Evolutionary conservation across 2,888 invertebrate species (phyloP).

Genomic region (Synergus laeviventris): DNA sequence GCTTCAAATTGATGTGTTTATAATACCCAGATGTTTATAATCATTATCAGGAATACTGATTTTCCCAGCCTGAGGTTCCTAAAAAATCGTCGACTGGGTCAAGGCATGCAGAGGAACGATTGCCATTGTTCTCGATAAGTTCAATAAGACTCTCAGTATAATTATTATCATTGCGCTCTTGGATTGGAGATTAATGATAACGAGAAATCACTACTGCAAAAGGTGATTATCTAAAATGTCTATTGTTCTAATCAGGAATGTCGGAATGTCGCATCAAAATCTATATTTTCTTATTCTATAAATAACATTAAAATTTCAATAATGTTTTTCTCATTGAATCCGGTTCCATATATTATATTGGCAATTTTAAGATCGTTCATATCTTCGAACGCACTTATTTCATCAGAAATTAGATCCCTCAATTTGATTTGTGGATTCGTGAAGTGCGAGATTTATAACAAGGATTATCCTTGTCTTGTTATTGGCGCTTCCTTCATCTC

Average conservation of each 20-base stretch:
- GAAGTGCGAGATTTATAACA: not conserved
- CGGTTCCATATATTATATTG: no score
- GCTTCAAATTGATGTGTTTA: conserved; percentile 4
- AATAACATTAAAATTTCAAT: no score
- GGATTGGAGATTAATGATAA: not conserved
- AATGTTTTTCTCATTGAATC: no score
- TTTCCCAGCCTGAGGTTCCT: not conserved
- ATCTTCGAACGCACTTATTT: not conserved
- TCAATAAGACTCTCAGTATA: no score
- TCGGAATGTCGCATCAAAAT: no score
- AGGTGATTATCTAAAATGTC: conserved; percentile 7
- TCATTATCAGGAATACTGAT: not conserved
- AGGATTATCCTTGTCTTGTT: not conserved
- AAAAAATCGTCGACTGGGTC: conserved; percentile 1
- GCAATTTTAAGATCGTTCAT: not conserved
- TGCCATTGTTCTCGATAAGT: conserved; percentile 1
- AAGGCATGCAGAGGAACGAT: not conserved
- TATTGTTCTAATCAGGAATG: not conserved
- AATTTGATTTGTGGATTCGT: conserved; percentile 1
- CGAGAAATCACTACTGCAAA: not conserved
- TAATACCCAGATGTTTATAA: not conserved
- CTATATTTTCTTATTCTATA: no score
- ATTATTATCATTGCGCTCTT: not conserved
- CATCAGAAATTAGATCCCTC: conserved; percentile 10
- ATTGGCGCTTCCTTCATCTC: not conserved